Base-by-base conservation (phyloP, 2,888 invertebrate genomes). In the Trimorus sp. region DNA sequence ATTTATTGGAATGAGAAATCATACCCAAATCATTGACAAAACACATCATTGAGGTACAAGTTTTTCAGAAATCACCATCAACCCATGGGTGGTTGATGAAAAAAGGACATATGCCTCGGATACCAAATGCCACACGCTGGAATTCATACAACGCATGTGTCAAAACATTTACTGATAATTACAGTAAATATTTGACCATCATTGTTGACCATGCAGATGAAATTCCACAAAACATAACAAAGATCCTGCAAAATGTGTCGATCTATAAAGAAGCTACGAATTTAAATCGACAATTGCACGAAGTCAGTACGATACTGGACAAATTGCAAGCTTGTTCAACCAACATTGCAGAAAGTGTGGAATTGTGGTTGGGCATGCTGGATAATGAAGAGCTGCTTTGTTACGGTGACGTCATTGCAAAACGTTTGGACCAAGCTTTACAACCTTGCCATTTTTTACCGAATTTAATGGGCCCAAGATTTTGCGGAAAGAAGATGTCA, bases 1-100 rank as follows among this genome's bases (percentile, higher is more conserved):
- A 56, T 56, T 56, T 56, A 56, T 36, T 56, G 36, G 56, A 56
- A 36, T 38, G 26, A 26, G 26, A 26, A 1, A 26, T 26, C 4
- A 26, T 26, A 26, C 26, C 45, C 45, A 11, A 45, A 45, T 45
- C 45, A 45, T 45, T 51, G 16, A 14, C 14, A 37, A 65, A 65
- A 15, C 53, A 53, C 38, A 45, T 51, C 7, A 37, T 65, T 7
- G 65, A 65, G 14, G 53, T 65, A n/a, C 40, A 65, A 51, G 40
- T 65, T 26, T 53, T 65, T 65, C 15, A 49, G 65, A 11, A 65
- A 65, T 26, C 37, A 51, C 51, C 65, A 65, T 65, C 65, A 65
- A 38, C 51, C 12, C 65, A 53, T 12, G 65, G 65, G 15, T 53
- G 58, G 58, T 14, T 37, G 11, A 37, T 38, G 38, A 38, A 58